Evolutionary conservation across 2,113 vertebrate genomes (phyloP).

Genomic region (Sorex fumeus): DNA sequence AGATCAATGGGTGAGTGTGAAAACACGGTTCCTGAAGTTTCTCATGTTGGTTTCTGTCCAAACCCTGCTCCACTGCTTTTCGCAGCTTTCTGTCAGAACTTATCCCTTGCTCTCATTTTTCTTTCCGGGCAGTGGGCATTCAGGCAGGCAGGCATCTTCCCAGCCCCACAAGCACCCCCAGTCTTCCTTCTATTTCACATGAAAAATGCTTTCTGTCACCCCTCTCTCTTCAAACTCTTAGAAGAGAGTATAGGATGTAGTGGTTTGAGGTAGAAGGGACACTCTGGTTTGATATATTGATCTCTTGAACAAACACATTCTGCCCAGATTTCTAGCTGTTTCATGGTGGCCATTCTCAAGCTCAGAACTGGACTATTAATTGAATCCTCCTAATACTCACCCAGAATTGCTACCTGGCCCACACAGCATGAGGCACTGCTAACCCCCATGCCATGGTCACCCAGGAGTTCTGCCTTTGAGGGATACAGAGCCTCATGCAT

Average conservation of each 20-base stretch:
- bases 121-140: neutral
- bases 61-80: neutral
- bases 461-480: neutral
- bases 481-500: neutral
- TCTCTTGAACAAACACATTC: slow-evolving; percentile 59
- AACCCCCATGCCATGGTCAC: too few species aligned
- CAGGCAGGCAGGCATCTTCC: neutral
- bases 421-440: neutral
- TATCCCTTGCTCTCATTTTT: neutral
- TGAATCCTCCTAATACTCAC: neutral
- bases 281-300: slow-evolving; percentile 66
- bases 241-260: neutral
- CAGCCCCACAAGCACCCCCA: neutral
- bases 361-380: neutral
- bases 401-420: neutral
- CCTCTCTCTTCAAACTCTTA: slow-evolving; percentile 2
- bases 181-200: slow-evolving; percentile 61
- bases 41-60: neutral
- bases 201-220: neutral
- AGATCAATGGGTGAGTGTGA: neutral
- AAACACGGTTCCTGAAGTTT: neutral
- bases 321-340: neutral
- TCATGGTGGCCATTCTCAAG: neutral
- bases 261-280: neutral
- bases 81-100: neutral